These are phyloP conservation scores for Drosophila subobscura DNA, from an alignment of 1,140 invertebrate species.

Conservation along the genomic window DNA sequence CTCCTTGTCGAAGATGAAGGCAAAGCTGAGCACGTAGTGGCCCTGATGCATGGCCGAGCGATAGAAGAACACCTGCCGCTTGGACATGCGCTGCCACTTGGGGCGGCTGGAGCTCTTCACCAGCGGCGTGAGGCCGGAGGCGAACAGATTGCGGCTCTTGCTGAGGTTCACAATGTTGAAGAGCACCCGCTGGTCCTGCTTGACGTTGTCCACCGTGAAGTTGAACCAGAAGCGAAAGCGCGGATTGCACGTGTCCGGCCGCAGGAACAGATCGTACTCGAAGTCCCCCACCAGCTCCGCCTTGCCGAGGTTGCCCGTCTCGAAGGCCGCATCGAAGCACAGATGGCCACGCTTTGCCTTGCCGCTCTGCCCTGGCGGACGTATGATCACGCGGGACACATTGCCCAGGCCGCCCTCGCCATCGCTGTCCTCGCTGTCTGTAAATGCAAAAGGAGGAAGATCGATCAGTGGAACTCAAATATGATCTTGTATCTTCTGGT, in stretches of 20 bases:
- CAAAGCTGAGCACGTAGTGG: conserved; percentile 96
- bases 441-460: conserved; percentile 27
- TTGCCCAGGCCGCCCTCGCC: conserved; percentile 97
- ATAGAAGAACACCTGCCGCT: conserved; percentile 96
- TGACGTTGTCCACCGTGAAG: conserved; percentile 98
- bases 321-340: conserved; percentile 98
- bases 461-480: neutral
- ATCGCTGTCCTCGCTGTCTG: conserved; percentile 98
- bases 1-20: conserved; percentile 97
- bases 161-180: conserved; percentile 99
- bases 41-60: conserved; percentile 94
- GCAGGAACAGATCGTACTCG: conserved; percentile 98
- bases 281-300: conserved; percentile 97
- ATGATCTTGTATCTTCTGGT: neutral
- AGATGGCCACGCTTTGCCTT: conserved; percentile 93
- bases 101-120: conserved; percentile 95
- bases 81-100: conserved; percentile 95
- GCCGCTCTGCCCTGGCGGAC: conserved; percentile 96
- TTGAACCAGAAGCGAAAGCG: conserved; percentile 98
- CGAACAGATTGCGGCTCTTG: conserved; percentile 94
- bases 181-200: conserved; percentile 96
- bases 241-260: conserved; percentile 98
- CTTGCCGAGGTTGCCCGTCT: conserved; percentile 97
- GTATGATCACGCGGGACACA: conserved; percentile 95
- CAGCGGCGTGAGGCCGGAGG: conserved; percentile 95